Evolutionary conservation across 2,888 invertebrate species (phyloP).

Genomic region (Melitaea athalia): DNA sequence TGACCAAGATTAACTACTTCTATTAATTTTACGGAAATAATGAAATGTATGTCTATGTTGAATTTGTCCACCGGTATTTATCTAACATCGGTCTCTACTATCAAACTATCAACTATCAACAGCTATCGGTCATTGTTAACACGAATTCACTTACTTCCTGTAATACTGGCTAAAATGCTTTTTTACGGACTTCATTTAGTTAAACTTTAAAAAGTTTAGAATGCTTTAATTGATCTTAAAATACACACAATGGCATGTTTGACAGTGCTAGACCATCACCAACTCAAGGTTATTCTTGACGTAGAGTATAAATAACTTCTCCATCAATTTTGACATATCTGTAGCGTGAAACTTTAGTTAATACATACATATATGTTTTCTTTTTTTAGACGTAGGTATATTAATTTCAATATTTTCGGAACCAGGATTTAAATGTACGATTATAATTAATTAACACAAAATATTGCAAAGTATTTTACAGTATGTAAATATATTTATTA

Average conservation of each 20-base stretch:
- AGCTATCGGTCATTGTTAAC: neutral
- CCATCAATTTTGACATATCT: slow-evolving; percentile 21
- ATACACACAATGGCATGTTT: slow-evolving; percentile 29
- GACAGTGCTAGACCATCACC: slow-evolving; percentile 33
- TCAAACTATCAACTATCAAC: too few relatives aligned
- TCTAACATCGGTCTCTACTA: too few relatives aligned
- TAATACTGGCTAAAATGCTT: slow-evolving; percentile 43
- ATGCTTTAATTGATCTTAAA: slow-evolving; percentile 26
- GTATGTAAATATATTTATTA: too few relatives aligned
- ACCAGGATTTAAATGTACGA: too few relatives aligned
- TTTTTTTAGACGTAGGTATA: neutral
- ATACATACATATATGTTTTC: neutral
- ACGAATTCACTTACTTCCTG: slow-evolving; percentile 25
- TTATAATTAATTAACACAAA: too few relatives aligned
- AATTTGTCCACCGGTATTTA: neutral
- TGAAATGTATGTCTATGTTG: neutral
- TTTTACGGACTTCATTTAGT: neutral
- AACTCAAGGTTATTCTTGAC: slow-evolving; percentile 19
- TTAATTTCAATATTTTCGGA: too few relatives aligned
- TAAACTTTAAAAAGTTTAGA: neutral
- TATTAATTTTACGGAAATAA: neutral
- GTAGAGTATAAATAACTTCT: slow-evolving; percentile 25
- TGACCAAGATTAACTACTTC: neutral
- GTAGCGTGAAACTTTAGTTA: slow-evolving; percentile 15
- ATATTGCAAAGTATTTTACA: too few relatives aligned